Conservation (phyloP, 92 coral and sea anemone genomes). For the Bergia puertoricense region DNA sequence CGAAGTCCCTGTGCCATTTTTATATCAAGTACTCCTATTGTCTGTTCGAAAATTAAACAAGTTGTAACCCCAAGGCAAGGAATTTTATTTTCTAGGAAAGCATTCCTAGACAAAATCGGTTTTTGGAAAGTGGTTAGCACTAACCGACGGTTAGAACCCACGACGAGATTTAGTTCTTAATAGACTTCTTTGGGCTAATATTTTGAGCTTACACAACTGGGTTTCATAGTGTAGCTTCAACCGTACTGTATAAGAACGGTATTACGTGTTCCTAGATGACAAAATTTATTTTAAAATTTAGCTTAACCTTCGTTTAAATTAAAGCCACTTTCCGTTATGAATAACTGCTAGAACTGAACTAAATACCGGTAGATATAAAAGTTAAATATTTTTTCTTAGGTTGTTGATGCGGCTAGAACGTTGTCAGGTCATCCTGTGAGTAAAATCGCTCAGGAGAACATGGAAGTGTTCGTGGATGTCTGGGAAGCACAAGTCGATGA, state of each 20-base stretch:
- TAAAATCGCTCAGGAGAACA: slow-evolving; percentile 96
- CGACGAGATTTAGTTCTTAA: too few species aligned
- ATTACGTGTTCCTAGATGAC: neutral
- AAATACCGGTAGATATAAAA: neutral
- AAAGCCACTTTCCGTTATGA: too few species aligned
- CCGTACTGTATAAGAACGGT: too few species aligned
- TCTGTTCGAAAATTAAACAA: neutral
- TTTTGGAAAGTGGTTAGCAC: too few species aligned
- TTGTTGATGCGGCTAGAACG: slow-evolving; percentile 93
- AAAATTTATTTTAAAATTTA: too few species aligned
- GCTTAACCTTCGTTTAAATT: neutral
- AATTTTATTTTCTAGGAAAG: too few species aligned
- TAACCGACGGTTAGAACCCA: too few species aligned
- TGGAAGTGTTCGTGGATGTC: slow-evolving; percentile 96
- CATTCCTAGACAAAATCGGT: neutral
- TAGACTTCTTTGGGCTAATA: neutral
- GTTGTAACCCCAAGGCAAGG: neutral
- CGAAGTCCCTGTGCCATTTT: neutral
- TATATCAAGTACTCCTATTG: too few species aligned
- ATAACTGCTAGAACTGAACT: neutral
- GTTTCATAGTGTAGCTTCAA: too few species aligned
- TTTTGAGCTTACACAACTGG: too few species aligned
- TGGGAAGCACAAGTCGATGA: slow-evolving; percentile 99
- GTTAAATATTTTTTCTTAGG: slow-evolving; percentile 53
- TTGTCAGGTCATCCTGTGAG: slow-evolving; percentile 93